A percentile compares a stretch with the other conserved stretches of the same genome.
phyloP scores from a whole-genome alignment of 1,140 invertebrate genomes.

The Rhynchophorus ferrugineus region DNA sequence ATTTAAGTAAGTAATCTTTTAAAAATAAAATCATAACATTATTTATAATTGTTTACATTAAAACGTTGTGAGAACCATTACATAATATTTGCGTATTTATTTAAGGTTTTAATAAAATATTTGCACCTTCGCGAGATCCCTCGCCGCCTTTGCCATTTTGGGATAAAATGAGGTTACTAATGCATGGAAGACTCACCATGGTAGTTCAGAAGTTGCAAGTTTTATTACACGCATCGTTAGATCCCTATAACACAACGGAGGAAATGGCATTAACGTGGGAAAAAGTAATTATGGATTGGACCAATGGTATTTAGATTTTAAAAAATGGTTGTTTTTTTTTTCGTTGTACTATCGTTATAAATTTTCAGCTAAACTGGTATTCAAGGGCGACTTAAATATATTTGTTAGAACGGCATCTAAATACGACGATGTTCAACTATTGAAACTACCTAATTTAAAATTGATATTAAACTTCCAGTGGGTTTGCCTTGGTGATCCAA shows the following conservation, averaged over 20 bases:
- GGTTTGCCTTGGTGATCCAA: conserved; percentile 85
- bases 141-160: conserved; percentile 91
- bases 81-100: too few species aligned
- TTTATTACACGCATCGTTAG: conserved; percentile 85
- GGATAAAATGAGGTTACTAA: conserved; percentile 90
- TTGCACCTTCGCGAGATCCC: conserved; percentile 83
- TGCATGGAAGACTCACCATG: conserved; percentile 88
- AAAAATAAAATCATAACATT: conserved; percentile 3
- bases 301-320: conserved; percentile 58
- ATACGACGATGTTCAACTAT: conserved; percentile 91
- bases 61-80: too few species aligned
- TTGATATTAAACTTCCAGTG: conserved; percentile 82
- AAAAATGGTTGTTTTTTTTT: neutral
- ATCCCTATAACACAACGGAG: conserved; percentile 98
- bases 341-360: neutral
- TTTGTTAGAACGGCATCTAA: conserved; percentile 95
- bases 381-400: conserved; percentile 78
- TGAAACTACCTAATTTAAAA: conserved; percentile 85
- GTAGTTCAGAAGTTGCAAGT: conserved; percentile 80
- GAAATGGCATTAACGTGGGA: conserved; percentile 97
- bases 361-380: conserved; percentile 66
- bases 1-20: conserved; percentile 62
- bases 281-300: conserved; percentile 89
- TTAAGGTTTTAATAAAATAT: conserved; percentile 64
- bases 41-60: conserved; percentile 2